These are phyloP conservation scores for Drosophila ficusphila DNA, from an alignment of 1,140 invertebrate genomes.

Conservation along the genomic window DNA sequence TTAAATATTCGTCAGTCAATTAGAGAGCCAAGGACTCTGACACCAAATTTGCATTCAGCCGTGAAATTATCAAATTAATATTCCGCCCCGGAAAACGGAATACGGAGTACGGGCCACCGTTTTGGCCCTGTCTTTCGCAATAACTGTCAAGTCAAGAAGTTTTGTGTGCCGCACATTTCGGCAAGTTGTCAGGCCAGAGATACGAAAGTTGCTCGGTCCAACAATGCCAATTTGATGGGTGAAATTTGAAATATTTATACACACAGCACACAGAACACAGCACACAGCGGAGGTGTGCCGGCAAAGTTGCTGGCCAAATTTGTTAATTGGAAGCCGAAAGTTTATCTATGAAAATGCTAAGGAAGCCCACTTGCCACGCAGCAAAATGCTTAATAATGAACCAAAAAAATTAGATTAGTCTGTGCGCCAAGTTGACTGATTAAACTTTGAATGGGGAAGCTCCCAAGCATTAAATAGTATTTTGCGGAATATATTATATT, in stretches of 20 bases:
- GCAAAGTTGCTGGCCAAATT: conserved; percentile 41
- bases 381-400: conserved; percentile 41
- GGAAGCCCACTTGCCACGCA: conserved; percentile 7
- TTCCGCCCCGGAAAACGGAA: conserved; percentile 46
- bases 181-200: conserved; percentile 70
- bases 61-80: conserved; percentile 81
- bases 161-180: conserved; percentile 59
- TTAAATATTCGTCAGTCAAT: conserved; percentile 80
- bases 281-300: conserved; percentile 19
- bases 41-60: conserved; percentile 78
- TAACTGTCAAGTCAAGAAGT: conserved; percentile 65
- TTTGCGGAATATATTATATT: background rate
- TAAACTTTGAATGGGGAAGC: background rate
- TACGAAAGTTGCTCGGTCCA: conserved; percentile 51
- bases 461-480: background rate
- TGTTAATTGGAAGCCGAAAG: conserved; percentile 63
- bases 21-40: conserved; percentile 75
- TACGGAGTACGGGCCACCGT: too few species aligned
- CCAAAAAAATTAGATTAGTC: conserved; percentile 30
- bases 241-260: conserved; percentile 59
- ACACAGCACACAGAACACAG: too few species aligned
- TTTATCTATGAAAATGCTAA: conserved; percentile 48
- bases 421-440: conserved; percentile 13
- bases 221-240: conserved; percentile 72
- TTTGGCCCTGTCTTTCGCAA: conserved; percentile 39